Evolutionary conservation across 64 coral and sea anemone species (phyloP).

Genomic region (Dendrophyllia cribrosa): DNA sequence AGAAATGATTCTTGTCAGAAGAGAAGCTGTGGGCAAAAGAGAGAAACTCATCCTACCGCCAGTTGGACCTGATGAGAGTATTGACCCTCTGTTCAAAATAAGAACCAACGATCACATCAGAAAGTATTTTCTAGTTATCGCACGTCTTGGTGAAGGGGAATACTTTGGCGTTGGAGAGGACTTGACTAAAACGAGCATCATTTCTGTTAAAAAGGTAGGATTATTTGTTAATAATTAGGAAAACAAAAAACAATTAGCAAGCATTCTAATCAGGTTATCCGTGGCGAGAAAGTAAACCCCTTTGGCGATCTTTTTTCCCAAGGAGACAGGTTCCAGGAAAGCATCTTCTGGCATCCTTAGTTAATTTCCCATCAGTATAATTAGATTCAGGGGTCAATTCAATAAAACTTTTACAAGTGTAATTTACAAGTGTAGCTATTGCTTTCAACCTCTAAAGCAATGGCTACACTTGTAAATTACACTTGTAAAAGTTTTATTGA

Average conservation of each 20-base stretch:
- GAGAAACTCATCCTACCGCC: constrained; percentile 63
- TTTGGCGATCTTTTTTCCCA: no score
- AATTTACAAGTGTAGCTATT: no score
- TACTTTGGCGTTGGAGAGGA: constrained; percentile 86
- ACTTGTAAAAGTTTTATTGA: no score
- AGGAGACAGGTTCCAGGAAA: no score
- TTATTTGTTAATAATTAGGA: neutral
- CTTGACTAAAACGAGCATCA: constrained; percentile 50
- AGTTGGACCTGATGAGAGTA: neutral
- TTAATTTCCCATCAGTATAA: no score
- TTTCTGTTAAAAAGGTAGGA: constrained; percentile 74
- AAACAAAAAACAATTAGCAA: neutral
- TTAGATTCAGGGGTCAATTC: no score
- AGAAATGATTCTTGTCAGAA: constrained; percentile 81
- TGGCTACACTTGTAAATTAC: no score
- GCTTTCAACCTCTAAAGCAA: no score
- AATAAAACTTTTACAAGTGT: no score
- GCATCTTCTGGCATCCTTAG: no score
- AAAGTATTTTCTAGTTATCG: constrained; percentile 68
- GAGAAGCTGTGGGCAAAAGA: neutral
- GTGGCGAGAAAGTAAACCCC: no score
- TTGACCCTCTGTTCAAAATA: constrained; percentile 20
- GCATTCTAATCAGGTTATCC: no score
- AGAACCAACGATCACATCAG: constrained; percentile 36
- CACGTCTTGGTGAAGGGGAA: constrained; percentile 68